A percentile compares a stretch with the other conserved stretches of the same genome.
Evolutionary conservation across 2,113 vertebrate species (phyloP).

Genomic region (Syrmaticus mikado): DNA sequence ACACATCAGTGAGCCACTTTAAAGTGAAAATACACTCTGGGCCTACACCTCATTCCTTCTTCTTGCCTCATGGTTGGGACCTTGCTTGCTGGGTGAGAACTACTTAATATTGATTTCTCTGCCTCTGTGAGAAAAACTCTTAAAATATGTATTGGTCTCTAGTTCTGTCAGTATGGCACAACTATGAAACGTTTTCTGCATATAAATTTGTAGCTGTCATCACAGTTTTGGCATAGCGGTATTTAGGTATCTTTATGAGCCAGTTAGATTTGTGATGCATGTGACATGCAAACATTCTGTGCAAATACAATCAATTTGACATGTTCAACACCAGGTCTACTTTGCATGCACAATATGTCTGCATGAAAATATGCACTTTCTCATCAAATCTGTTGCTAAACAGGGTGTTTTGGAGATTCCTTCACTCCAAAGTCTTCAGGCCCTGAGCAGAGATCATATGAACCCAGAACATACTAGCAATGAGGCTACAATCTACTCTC

Average conservation of each 20-base stretch:
- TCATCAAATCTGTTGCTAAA: not conserved
- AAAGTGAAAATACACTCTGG: not conserved
- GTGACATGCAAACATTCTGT: not conserved
- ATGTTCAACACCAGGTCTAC: not conserved
- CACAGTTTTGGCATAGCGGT: not conserved
- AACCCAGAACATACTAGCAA: not conserved
- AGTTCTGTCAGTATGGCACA: not conserved
- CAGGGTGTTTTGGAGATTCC: not conserved
- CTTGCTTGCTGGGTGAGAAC: not conserved
- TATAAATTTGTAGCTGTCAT: not conserved
- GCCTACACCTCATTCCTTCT: not conserved
- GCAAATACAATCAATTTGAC: not conserved
- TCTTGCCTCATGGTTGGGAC: not conserved
- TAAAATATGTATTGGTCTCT: not conserved
- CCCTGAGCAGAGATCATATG: not conserved
- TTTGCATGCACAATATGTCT: not conserved
- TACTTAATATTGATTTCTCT: not conserved
- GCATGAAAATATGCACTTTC: not conserved
- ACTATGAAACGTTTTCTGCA: not conserved
- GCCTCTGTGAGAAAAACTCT: not conserved
- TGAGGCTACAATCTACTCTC: not conserved
- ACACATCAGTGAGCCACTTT: not conserved
- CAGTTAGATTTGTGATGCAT: not conserved
- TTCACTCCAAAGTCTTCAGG: not conserved
- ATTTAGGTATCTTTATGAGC: slow-evolving; percentile 4